Evolutionary conservation across 2,888 invertebrate genomes (phyloP).

Genomic region (Linnaemya tessellans): DNA sequence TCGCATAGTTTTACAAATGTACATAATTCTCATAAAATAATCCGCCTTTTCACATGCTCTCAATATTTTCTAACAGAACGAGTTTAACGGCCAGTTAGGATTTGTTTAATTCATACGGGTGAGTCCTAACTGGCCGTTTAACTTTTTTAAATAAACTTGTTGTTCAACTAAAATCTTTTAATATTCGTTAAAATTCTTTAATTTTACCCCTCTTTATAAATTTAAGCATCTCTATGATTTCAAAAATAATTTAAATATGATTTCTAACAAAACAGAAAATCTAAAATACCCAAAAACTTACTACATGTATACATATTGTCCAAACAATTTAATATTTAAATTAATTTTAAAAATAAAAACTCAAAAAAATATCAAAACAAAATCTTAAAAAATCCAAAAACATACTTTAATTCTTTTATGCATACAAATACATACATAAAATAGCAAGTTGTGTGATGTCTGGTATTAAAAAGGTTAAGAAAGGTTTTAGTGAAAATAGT

Average conservation of each 20-base stretch:
- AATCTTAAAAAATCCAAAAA: conserved; percentile 60
- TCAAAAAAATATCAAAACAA: conserved; percentile 21
- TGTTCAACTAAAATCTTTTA: conserved; percentile 5
- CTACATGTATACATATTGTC: conserved; percentile 31
- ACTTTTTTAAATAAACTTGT: conserved; percentile 20
- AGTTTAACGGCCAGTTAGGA: conserved; percentile 69
- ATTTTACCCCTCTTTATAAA: background rate
- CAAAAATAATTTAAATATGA: conserved; percentile 18
- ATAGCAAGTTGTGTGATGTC: conserved; percentile 19
- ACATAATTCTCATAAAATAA: conserved; percentile 57
- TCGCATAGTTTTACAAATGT: conserved; percentile 56
- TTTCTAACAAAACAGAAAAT: conserved; percentile 34
- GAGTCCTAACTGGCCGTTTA: conserved; percentile 70
- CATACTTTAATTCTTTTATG: conserved; percentile 60
- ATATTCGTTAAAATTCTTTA: background rate
- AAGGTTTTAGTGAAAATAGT: background rate
- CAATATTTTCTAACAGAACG: conserved; percentile 47
- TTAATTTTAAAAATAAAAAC: conserved; percentile 20
- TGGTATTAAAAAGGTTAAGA: background rate
- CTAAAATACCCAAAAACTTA: conserved; percentile 56
- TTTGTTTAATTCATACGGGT: conserved; percentile 34
- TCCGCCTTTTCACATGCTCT: conserved; percentile 10
- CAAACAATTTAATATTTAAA: conserved; percentile 46
- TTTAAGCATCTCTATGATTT: conserved; percentile 38
- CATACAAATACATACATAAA: conserved; percentile 12